These are phyloP conservation scores for Stichopus chloronotus DNA, from an alignment of 35 echinoderm and acorn worm genomes.

Conservation along the genomic window DNA sequence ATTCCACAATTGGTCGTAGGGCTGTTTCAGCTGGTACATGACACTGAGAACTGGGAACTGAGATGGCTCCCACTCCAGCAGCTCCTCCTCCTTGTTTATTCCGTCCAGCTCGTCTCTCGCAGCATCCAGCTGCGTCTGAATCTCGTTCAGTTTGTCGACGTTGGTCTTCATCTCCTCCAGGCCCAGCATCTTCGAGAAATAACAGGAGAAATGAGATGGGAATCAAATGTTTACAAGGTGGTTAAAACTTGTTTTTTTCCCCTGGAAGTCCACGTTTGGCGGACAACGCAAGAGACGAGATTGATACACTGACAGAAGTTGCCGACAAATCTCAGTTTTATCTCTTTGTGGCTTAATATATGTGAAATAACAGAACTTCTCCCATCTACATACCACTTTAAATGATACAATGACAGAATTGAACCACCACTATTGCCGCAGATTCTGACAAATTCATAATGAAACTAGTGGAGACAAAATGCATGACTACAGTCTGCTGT, in stretches of 20 bases:
- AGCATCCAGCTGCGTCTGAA: slow-evolving; percentile 86
- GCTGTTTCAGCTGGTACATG: slow-evolving; percentile 82
- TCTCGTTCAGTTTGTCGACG: slow-evolving; percentile 86
- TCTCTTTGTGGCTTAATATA: too few species aligned
- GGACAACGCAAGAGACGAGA: neutral
- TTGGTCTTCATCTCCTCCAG: slow-evolving; percentile 99
- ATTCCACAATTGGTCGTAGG: slow-evolving; percentile 96
- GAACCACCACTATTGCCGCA: too few species aligned
- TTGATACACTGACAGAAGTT: neutral
- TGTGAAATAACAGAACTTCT: too few species aligned
- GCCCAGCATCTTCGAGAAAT: slow-evolving; percentile 82
- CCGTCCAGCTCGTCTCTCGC: slow-evolving; percentile 89
- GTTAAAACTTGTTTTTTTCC: too few species aligned
- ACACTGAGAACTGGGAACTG: slow-evolving; percentile 79
- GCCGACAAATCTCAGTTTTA: neutral
- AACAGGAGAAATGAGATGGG: neutral
- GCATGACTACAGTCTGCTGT: too few species aligned
- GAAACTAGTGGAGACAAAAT: too few species aligned
- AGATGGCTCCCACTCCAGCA: slow-evolving; percentile 96
- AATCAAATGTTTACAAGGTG: neutral
- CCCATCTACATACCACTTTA: too few species aligned
- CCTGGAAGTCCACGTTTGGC: too few species aligned
- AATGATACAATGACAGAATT: too few species aligned
- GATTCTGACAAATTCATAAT: too few species aligned
- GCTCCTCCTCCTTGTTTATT: slow-evolving; percentile 92